Base-by-base conservation (phyloP, 2,888 invertebrate genomes). In the Clunio marinus region DNA sequence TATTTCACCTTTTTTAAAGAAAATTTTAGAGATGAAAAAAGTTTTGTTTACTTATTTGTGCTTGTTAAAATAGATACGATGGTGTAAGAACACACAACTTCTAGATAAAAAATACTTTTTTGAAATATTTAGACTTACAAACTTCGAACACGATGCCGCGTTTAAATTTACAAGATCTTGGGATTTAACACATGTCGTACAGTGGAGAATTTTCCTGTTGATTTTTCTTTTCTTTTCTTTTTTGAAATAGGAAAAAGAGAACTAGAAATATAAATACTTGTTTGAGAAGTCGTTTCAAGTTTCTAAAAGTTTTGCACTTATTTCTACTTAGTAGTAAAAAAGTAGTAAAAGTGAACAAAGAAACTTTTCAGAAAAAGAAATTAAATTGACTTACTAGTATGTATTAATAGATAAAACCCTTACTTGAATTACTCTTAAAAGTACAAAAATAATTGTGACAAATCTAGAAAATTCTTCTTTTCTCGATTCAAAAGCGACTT, bases 71-170 rank as follows among this genome's bases (percentile, higher is more conserved):
- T 32, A 10, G n/a, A n/a, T n/a, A 57, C 22, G 27, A 57, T 25
- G 57, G 25, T 57, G 25, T 57, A 24, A 25, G 57, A 57, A 57
- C 57, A 57, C 25, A 57, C 57, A 57, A 24, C 57, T n/a, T 57
- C 51, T 17, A 51, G 51, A 32, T 7, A 7, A 32, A 32, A 7
- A 32, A 7, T 4, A 32, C 4, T 32, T 4, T 10, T 10, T 10
- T 4, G 10, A 32, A 32, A 32, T 7, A 32, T 32, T 7, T 32
- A 7, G 32, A n/a, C n/a, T n/a, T n/a, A n/a, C 13, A 57, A 57
- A 57, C 25, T 20, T 57, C 25, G 27, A 57, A 24, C 7, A 57
- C 25, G 57, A 57, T 25, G 57, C 13, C 57, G 57, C 57, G 27
- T 15, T 57, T 27, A 4, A 57, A 24, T 57, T 57, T 57, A 3